Conservation (phyloP, 2,797 vertebrate species). For the Naso thynnoides region DNA sequence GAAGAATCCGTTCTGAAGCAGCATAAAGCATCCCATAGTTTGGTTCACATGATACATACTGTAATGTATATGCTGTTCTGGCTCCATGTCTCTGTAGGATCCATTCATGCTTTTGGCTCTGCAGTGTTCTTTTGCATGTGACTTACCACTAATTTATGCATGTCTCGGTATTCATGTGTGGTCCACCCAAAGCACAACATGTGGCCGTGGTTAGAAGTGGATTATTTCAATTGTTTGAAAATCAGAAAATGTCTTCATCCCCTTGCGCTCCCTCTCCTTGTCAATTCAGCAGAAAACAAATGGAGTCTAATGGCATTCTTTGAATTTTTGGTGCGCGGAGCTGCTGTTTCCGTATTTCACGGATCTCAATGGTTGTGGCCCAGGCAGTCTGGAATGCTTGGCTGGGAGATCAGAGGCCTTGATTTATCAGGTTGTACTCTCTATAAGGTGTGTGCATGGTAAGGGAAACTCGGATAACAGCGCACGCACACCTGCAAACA, state of each 20-base stretch:
- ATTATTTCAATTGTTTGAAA: constrained; percentile 85
- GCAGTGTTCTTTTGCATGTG: constrained; percentile 27
- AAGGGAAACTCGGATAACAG: constrained; percentile 36
- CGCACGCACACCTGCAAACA: constrained; percentile 27
- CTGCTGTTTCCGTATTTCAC: constrained; percentile 81
- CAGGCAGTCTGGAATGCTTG: constrained; percentile 71
- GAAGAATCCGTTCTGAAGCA: constrained; percentile 37
- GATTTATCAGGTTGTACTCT: constrained; percentile 84
- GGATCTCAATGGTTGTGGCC: constrained; percentile 80
- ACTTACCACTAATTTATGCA: constrained; percentile 34
- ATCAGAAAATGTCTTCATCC: constrained; percentile 83
- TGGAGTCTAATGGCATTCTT: constrained; percentile 87
- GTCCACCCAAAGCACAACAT: constrained; percentile 84
- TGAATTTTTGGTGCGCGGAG: constrained; percentile 85
- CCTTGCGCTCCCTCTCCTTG: constrained; percentile 52
- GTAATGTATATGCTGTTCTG: constrained; percentile 22
- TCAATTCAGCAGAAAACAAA: constrained; percentile 70
- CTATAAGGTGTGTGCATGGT: constrained; percentile 48
- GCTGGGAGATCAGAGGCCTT: constrained; percentile 77
- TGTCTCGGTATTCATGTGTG: constrained; percentile 66
- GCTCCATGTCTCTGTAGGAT: constrained; percentile 10
- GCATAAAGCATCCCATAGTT: constrained; percentile 25
- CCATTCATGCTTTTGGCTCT: constrained; percentile 36
- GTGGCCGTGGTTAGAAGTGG: constrained; percentile 87
- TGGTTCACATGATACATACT: constrained; percentile 14